Evolutionary conservation across 2,888 invertebrate genomes (phyloP).

Genomic region (Temnothorax ravouxi): DNA sequence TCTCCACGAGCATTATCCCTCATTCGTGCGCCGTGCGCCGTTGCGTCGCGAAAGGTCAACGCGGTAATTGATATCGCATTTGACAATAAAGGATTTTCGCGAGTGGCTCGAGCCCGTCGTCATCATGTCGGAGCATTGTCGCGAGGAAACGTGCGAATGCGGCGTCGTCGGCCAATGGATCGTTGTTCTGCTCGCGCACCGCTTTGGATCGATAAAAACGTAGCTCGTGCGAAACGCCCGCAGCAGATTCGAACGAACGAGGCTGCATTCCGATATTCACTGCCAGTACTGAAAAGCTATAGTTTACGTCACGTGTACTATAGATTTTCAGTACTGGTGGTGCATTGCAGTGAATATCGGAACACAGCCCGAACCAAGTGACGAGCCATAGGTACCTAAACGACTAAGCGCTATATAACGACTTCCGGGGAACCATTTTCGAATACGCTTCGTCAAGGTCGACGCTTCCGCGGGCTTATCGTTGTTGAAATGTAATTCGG

Average conservation of each 20-base stretch:
- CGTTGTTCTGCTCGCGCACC: slow-evolving; percentile 64
- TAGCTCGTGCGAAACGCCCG: slow-evolving; percentile 36
- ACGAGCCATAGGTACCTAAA: neutral
- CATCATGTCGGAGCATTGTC: slow-evolving; percentile 59
- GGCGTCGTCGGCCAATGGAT: slow-evolving; percentile 77
- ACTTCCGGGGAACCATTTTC: neutral
- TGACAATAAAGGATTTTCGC: slow-evolving; percentile 60
- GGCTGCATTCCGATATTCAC: too few relatives aligned
- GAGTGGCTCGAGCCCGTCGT: slow-evolving; percentile 59
- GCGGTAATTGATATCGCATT: slow-evolving; percentile 60
- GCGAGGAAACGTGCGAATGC: slow-evolving; percentile 44
- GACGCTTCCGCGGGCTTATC: too few relatives aligned
- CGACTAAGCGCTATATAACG: neutral
- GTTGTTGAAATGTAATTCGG: neutral
- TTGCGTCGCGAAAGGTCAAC: slow-evolving; percentile 68
- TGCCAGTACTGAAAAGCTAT: too few relatives aligned
- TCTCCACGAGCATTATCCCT: neutral
- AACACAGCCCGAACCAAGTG: too few relatives aligned
- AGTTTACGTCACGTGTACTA: too few relatives aligned
- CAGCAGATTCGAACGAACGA: neutral
- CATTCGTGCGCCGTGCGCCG: neutral
- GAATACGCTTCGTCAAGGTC: neutral
- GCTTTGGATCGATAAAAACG: slow-evolving; percentile 62
- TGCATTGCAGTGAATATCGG: too few relatives aligned
- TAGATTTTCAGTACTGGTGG: too few relatives aligned